Conservation (phyloP, 2,888 invertebrate species). For the Perdita meconis region DNA sequence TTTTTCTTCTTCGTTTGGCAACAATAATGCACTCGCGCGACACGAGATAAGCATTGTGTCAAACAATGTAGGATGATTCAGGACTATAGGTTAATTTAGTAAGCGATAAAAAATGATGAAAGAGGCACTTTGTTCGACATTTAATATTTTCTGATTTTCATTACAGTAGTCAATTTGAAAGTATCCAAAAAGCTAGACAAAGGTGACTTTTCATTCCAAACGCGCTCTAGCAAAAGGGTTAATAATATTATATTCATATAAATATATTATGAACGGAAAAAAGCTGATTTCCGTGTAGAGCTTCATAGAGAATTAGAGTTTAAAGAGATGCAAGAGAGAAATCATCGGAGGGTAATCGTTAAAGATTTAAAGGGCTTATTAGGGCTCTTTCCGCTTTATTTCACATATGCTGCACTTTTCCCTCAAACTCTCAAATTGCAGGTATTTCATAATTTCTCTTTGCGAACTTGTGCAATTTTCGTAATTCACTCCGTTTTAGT, state of each 20-base stretch:
- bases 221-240: no score
- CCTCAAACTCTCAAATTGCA: background rate
- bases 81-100: background rate
- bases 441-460: background rate
- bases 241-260: no score
- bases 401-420: conserved; percentile 1
- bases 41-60: conserved; percentile 15
- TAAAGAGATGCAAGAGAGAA: conserved; percentile 12
- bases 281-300: conserved; percentile 21
- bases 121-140: no score
- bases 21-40: conserved; percentile 23
- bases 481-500: conserved; percentile 1
- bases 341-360: conserved; percentile 32
- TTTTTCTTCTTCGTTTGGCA: background rate
- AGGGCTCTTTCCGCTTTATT: background rate
- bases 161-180: no score
- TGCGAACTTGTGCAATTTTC: conserved; percentile 10
- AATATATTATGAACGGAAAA: no score
- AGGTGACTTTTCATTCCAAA: no score
- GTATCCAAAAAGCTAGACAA: no score
- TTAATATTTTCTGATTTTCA: no score
- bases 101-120: no score
- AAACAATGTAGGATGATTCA: background rate
- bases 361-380: conserved; percentile 51
- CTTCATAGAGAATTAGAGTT: conserved; percentile 6